Evolutionary conservation across 1,140 invertebrate genomes (phyloP).

Genomic region (Leptopilina boulardi): DNA sequence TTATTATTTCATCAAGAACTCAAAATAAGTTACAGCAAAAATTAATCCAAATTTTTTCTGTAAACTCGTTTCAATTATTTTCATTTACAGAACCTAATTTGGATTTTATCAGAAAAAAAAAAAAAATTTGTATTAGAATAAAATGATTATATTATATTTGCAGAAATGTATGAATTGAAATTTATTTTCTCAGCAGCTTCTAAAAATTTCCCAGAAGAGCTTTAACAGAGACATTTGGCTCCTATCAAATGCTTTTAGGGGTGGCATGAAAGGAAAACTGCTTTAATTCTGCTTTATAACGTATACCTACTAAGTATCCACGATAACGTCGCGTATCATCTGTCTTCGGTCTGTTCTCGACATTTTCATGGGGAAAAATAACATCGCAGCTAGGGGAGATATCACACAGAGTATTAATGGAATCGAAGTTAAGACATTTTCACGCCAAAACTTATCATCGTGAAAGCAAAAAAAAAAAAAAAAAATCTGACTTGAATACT

Average conservation of each 20-base stretch:
- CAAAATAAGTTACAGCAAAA: no score
- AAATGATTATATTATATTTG: no score
- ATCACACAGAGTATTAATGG: conserved; percentile 23
- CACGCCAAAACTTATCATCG: neutral
- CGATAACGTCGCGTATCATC: conserved; percentile 30
- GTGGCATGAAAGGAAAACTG: neutral
- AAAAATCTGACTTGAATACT: neutral
- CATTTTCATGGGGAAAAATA: conserved; percentile 23
- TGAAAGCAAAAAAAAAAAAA: neutral
- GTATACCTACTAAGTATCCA: neutral
- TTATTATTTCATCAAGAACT: no score
- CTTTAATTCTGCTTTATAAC: neutral
- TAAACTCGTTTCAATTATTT: no score
- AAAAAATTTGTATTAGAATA: no score
- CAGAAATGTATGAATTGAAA: neutral
- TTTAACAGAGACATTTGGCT: conserved; percentile 9
- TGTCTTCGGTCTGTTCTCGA: conserved; percentile 11
- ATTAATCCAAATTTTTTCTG: no score
- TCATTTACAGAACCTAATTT: no score
- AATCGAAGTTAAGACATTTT: conserved; percentile 31
- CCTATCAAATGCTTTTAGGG: neutral
- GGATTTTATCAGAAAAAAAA: no score
- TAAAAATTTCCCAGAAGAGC: neutral
- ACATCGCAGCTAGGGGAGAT: conserved; percentile 9
- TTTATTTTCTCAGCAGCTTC: neutral